phyloP scores from a whole-genome alignment of 2,888 invertebrate genomes.

The Eilema depressum region DNA sequence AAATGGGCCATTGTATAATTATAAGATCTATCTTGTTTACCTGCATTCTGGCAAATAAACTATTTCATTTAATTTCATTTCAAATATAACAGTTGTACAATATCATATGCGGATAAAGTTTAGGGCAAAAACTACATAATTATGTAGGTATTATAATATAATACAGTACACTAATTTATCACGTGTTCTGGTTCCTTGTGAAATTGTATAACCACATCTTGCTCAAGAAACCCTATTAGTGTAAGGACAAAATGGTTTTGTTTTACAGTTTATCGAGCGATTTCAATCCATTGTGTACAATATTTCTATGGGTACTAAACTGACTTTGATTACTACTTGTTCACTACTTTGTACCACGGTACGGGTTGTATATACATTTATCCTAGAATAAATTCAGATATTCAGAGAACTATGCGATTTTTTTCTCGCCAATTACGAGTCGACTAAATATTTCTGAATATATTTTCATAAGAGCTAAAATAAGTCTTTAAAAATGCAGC shows the following conservation, averaged over 20 bases:
- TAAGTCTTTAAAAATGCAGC: not conserved
- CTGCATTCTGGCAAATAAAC: too few relatives aligned
- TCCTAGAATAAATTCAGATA: not conserved
- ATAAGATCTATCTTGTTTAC: too few relatives aligned
- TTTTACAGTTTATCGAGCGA: not conserved
- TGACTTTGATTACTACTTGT: not conserved
- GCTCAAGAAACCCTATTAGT: not conserved
- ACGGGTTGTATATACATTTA: not conserved
- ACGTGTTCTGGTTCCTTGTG: not conserved
- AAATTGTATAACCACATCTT: not conserved
- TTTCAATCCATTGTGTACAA: not conserved
- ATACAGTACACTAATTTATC: not conserved
- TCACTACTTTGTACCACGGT: not conserved
- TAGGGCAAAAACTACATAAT: not conserved
- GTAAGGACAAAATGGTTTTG: not conserved
- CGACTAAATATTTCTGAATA: not conserved
- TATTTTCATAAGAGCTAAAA: not conserved
- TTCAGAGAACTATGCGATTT: not conserved
- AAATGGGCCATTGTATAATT: too few relatives aligned
- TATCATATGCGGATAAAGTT: too few relatives aligned
- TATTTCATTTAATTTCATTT: too few relatives aligned
- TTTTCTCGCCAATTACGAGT: not conserved
- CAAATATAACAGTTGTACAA: too few relatives aligned
- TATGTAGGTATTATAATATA: not conserved
- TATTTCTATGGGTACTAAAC: constrained; percentile 9